Evolutionary conservation across 2,797 vertebrate species (phyloP).

Genomic region (Florisuga fusca): DNA sequence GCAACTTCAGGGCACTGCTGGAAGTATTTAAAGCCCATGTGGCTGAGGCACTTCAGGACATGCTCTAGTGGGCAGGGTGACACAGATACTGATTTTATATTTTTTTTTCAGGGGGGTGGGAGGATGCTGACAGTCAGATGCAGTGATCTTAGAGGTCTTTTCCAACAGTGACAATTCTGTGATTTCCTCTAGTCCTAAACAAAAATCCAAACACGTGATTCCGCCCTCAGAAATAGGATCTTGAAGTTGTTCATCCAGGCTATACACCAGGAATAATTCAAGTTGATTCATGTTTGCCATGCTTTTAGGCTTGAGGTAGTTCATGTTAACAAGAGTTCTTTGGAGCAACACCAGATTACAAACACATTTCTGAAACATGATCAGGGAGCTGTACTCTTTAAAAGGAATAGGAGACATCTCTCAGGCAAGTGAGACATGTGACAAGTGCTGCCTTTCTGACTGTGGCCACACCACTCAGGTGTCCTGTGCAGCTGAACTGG

Average conservation of each 20-base stretch:
- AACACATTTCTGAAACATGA: not conserved
- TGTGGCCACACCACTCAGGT: not conserved
- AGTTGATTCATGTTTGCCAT: not conserved
- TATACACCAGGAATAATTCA: not conserved
- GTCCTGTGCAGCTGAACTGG: not conserved
- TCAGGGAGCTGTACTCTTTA: not conserved
- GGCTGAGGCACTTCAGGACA: too few relatives aligned
- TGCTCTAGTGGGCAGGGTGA: too few relatives aligned
- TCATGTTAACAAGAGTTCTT: not conserved
- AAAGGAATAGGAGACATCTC: not conserved
- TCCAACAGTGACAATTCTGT: too few relatives aligned
- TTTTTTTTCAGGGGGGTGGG: too few relatives aligned
- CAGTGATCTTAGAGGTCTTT: too few relatives aligned
- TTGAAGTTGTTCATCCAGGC: not conserved
- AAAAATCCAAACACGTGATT: not conserved
- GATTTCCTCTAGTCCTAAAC: too few relatives aligned
- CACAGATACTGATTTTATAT: too few relatives aligned
- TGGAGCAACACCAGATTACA: not conserved
- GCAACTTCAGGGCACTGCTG: too few relatives aligned
- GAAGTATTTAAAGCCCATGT: too few relatives aligned
- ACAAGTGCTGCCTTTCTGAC: not conserved
- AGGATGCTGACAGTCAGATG: too few relatives aligned
- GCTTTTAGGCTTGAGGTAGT: not conserved
- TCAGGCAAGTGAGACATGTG: not conserved
- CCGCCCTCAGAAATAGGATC: not conserved